These are phyloP conservation scores for Paelopatides confundens DNA, from an alignment of 53 echinoderm and acorn worm genomes.

Conservation along the genomic window DNA sequence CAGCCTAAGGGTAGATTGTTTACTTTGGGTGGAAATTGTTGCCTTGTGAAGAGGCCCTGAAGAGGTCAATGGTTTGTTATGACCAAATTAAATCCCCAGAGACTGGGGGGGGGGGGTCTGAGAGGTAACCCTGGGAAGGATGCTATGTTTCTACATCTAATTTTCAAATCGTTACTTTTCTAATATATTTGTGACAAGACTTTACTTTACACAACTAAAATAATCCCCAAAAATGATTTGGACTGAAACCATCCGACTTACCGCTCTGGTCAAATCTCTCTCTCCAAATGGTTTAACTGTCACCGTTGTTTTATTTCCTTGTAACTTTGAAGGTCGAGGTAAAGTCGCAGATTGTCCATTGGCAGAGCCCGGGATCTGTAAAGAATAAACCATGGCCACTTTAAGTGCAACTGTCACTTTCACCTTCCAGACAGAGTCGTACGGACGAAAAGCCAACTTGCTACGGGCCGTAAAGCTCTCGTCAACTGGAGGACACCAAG, in stretches of 20 bases:
- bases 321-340: constrained; percentile 24
- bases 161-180: too few species aligned
- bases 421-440: constrained; percentile 49
- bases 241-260: not conserved
- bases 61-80: too few species aligned
- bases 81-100: too few species aligned
- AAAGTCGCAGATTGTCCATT: constrained; percentile 11
- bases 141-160: too few species aligned
- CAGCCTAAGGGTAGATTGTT: too few species aligned
- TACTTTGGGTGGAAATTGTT: too few species aligned
- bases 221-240: too few species aligned
- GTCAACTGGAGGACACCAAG: constrained; percentile 32
- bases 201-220: too few species aligned
- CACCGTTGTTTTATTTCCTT: constrained; percentile 17
- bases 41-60: too few species aligned
- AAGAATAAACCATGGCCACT: constrained; percentile 44
- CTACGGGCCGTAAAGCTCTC: not conserved
- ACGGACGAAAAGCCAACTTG: constrained; percentile 29
- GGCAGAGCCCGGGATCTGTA: constrained; percentile 27
- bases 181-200: too few species aligned
- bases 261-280: constrained; percentile 28
- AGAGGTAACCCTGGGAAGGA: too few species aligned
- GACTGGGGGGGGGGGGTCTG: too few species aligned
- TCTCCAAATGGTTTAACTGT: constrained; percentile 40
- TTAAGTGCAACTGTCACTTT: constrained; percentile 38